Base-by-base conservation (phyloP, 2,888 invertebrate genomes). In the Sinohyriopsis cumingii region DNA sequence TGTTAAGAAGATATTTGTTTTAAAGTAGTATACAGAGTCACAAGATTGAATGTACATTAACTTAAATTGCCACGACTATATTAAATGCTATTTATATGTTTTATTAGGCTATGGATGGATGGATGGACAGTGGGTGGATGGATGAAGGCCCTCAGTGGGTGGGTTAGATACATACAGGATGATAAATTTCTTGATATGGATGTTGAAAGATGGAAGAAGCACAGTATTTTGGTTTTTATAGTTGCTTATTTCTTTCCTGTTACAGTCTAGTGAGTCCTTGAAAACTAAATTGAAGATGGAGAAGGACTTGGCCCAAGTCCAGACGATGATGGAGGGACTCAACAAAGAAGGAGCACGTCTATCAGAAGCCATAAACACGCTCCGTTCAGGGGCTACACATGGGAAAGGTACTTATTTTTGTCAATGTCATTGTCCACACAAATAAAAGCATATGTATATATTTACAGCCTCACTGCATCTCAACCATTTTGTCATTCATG, bases 291-390 rank as follows among this genome's bases (percentile, higher is more conserved):
- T 88, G 69, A 86, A 90, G 76, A 87, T 91, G 80, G 91, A 91
- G 80, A 87, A 91, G 86, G 96, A 97, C 89, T 92, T 97, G 75
- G 93, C 94, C 55, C 92, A 95, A 57, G 96, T 97, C 0, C 96
- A 96, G 86, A 93, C 93, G 73, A 92, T 96, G 68, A 95, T 97
- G 65, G 95, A 95, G 5, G 96, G 96, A 68, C 92, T 97, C 84
- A 95, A 95, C 84, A 92, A 95, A 12, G 95, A 96, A 89, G 92
- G 96, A 0, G 95, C 95, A 83, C 95, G 96, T 87, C 91, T 97
- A 65, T 95, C 95, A 83, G 93, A 95, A 67, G 96, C 96, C 71
- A 96, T 97, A 72, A 92, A 94, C 25, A 95, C 95, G 84, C 91
- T 96, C 25, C 69, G 82, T 15, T 45, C 45, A 15, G 69, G 82